phyloP scores from a whole-genome alignment of 2,888 invertebrate genomes.

The Cheilosia grossa region DNA sequence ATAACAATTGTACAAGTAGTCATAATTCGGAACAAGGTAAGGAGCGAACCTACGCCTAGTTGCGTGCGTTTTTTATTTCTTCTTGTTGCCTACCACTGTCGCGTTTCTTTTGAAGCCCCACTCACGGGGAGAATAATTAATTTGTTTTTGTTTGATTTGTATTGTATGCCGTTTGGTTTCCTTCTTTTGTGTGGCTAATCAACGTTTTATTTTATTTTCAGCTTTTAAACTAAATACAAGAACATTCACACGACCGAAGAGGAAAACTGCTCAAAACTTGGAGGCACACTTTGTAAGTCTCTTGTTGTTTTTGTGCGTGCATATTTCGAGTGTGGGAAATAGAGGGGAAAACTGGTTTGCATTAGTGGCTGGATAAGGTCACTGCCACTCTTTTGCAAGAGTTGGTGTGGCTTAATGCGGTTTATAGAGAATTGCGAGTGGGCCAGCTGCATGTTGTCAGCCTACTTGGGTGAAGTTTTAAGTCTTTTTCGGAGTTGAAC shows the following conservation, averaged over 20 bases:
- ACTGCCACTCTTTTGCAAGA: constrained; percentile 62
- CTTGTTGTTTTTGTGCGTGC: constrained; percentile 23
- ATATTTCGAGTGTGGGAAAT: constrained; percentile 43
- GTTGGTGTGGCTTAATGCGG: constrained; percentile 39
- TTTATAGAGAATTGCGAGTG: constrained; percentile 18
- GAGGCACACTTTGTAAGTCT: constrained; percentile 80
- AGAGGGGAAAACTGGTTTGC: constrained; percentile 64
- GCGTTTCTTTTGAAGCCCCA: constrained; percentile 6
- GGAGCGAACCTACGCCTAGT: constrained; percentile 65
- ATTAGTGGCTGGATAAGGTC: constrained; percentile 62
- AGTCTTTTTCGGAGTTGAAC: constrained; percentile 44
- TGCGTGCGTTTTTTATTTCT: constrained; percentile 40
- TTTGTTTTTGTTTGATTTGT: constrained; percentile 71
- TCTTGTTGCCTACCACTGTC: constrained; percentile 25
- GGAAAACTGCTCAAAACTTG: constrained; percentile 80
- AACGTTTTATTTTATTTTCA: constrained; percentile 72
- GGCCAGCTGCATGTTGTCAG: constrained; percentile 40
- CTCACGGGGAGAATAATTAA: constrained; percentile 64
- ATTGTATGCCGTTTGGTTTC: constrained; percentile 41
- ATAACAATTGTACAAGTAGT: constrained; percentile 77
- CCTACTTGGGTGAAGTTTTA: constrained; percentile 22
- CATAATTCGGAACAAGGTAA: constrained; percentile 80
- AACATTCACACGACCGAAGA: constrained; percentile 83
- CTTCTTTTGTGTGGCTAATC: constrained; percentile 49
- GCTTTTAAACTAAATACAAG: constrained; percentile 82